Base-by-base conservation (phyloP, 2,113 vertebrate genomes). In the Centrocercus urophasianus region DNA sequence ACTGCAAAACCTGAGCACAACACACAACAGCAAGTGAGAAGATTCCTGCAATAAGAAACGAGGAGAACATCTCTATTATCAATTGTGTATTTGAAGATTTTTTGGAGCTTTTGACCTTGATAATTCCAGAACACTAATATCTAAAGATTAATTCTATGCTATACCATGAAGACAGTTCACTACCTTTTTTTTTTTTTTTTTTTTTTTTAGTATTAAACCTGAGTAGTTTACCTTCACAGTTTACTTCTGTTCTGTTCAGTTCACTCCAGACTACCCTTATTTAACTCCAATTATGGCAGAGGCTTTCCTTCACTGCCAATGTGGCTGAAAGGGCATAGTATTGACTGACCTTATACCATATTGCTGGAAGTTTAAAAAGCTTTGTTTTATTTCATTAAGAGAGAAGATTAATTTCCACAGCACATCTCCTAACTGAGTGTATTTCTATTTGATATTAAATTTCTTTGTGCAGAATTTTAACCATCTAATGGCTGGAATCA, bases 371-470 rank as follows among this genome's bases (percentile, higher is more conserved):
- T 2, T 34, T 7, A 32, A 47, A 83, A 50, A 74, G 73, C 8
- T 18, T 60, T 3, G 28, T 22, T 84, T 88, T 77, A 84, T 69
- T 94, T 87, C 50, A 77, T 77, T 70, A 78, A 82, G 52, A 52
- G 13, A 32, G 54, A 66, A 28, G 60, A 66, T 52, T 25, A 78
- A 27, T 22, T 32, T 16, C 72, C 65, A 52, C n/a, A 38, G 45
- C 30, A 66, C 1, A 3, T 34, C 32, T 61, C 61, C 27, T 14
- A 32, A 38, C 30, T 5, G 8, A 89, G 6, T 36, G 28, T 59
- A 32, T 48, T 66, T 48, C n/a, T 67, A 11, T 17, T 30, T 52
- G 36, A 25, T 25, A 6, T 17, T n/a, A 18, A 5, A 52, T 16
- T 64, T 67, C 27, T 56, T 56, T 6, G 28, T 18, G 76, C 24